Conservation (phyloP, 2,797 vertebrate species). For the Pelodytes ibericus region DNA sequence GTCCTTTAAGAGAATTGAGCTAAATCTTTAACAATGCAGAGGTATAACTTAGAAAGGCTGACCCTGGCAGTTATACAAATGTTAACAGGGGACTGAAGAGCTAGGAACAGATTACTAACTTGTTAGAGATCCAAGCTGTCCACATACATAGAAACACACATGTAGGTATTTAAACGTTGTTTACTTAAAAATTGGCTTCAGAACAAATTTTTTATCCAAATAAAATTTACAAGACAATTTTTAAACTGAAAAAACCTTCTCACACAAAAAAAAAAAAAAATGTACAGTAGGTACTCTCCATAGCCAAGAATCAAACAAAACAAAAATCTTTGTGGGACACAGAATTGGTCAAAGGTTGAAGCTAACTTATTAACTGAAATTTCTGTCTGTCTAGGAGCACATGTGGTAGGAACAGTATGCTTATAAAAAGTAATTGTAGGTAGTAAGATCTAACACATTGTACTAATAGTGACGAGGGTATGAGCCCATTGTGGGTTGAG, state of each 20-base stretch:
- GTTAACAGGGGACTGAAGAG: no score
- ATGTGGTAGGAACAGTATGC: neutral
- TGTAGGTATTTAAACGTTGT: neutral
- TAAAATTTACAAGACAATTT: constrained; percentile 16
- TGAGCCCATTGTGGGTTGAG: constrained; percentile 79
- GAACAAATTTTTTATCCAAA: constrained; percentile 14
- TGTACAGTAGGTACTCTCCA: neutral
- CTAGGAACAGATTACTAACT: no score
- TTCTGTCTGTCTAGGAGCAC: neutral
- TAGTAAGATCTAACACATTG: neutral
- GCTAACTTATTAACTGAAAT: neutral
- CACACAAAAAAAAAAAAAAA: neutral
- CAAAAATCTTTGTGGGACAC: neutral
- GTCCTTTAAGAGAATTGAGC: no score
- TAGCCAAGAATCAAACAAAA: neutral
- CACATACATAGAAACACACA: neutral
- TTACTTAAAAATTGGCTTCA: constrained; percentile 21
- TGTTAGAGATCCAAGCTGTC: no score
- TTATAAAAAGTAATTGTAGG: constrained; percentile 1
- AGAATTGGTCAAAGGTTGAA: neutral
- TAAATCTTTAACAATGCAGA: no score
- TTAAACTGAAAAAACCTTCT: neutral
- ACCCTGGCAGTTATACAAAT: no score
- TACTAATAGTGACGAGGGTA: constrained; percentile 88
- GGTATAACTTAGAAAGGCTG: no score